Evolutionary conservation across 2,888 invertebrate genomes (phyloP), one percentile per base, ranked within the genome.

Genomic region (Hyppa rectilinea): DNA sequence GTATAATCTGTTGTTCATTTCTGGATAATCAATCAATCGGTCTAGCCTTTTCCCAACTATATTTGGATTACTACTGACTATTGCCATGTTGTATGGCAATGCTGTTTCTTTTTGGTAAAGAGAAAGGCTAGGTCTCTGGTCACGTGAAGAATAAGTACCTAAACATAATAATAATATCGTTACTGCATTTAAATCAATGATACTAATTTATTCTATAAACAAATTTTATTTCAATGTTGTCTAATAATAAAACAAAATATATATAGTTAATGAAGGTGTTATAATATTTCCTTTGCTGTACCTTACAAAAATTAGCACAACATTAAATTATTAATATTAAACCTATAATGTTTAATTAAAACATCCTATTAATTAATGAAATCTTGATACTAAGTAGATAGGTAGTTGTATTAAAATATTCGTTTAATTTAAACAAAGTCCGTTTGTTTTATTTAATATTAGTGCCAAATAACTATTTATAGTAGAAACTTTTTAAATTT

Each of bases 381-480:
- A 40, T 73, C 66, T 77, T 75, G 52, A 74, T 72, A 73, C 52
- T 80, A 85, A 77, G 77, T 87, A 87, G 85, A 80, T 87, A 87
- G 87, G 83, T 82, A 83, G 84, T 80, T 73, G 64, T 84, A 86
- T 80, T n/a, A 38, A 85, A 86, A 84, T 81, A 76, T 82, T n/a
- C n/a, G n/a, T n/a, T 80, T 84, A 78, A 78, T 80, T 85, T 82
- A 52, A 75, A 69, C 31, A 72, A 78, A 77, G 75, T 82, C 81
- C 80, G 80, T 85, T 84, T 80, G 65, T 80, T 78, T 83, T 67
- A 70, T 78, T 83, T 67, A 70, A 70, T 73, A 67, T 78, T 88
- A 88, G 90, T 90, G 90, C 90, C 90, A 90, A 90, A 80, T 76
- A 82, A 87, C 80, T 85, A 80, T 74, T 80, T 80, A 84, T 74